Evolutionary conservation across 2,888 invertebrate species (phyloP).

Genomic region (Lepidocyrtoides sp.): DNA sequence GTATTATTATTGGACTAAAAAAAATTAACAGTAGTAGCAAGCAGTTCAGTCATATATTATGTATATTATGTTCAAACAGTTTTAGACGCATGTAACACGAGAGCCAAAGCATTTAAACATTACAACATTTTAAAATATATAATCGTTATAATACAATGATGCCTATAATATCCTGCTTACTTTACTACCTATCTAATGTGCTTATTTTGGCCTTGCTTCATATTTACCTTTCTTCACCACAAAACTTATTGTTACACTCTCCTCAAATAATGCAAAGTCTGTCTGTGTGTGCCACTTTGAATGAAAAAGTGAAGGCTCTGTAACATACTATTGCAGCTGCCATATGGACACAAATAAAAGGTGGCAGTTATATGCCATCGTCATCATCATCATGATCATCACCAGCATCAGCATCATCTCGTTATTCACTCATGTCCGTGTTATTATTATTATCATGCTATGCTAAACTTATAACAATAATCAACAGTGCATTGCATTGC

Average conservation of each 20-base stretch:
- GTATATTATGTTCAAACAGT: background rate
- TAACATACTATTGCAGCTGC: constrained; percentile 64
- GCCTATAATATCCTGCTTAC: constrained; percentile 11
- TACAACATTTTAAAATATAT: constrained; percentile 20
- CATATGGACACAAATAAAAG: constrained; percentile 60
- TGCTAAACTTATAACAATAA: constrained; percentile 38
- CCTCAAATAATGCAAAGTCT: background rate
- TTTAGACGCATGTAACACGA: constrained; percentile 5
- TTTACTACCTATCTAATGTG: background rate
- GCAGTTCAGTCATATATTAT: constrained; percentile 9
- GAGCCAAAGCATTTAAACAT: constrained; percentile 41
- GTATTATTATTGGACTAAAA: constrained; percentile 45
- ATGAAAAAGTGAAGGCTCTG: constrained; percentile 78
- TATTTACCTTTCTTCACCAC: constrained; percentile 61
- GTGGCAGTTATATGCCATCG: constrained; percentile 47
- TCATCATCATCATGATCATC: constrained; percentile 38
- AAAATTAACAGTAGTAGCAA: constrained; percentile 13
- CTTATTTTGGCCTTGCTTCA: constrained; percentile 69
- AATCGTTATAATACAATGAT: background rate
- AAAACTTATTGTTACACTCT: constrained; percentile 20
- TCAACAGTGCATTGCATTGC: constrained; percentile 38
- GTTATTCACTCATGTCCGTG: constrained; percentile 50
- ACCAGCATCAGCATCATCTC: constrained; percentile 41
- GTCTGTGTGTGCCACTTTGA: constrained; percentile 68
- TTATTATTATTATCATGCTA: constrained; percentile 46